Percentiles rank a stretch among this genome's conserved stretches.
phyloP scores from a whole-genome alignment of 2,113 vertebrate genomes.

The Equus przewalskii region DNA sequence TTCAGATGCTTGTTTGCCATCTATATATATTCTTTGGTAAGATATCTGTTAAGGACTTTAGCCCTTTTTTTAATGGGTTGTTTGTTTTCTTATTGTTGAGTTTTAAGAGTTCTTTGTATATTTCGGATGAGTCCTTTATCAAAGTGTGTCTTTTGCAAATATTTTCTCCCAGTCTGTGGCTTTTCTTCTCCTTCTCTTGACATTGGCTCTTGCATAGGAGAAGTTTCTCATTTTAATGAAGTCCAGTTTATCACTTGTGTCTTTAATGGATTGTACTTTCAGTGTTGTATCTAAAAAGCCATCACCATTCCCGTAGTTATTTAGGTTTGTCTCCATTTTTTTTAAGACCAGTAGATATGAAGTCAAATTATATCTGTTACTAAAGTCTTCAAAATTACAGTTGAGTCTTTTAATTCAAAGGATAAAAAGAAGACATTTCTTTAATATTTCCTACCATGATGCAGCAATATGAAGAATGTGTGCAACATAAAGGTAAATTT shows the following conservation, averaged over 20 bases:
- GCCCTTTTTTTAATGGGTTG: not conserved
- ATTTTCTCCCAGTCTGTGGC: too few species aligned
- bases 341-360: not conserved
- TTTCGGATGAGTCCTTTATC: too few species aligned
- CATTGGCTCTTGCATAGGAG: too few species aligned
- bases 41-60: not conserved
- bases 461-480: not conserved
- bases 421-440: not conserved
- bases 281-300: not conserved
- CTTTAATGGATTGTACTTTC: not conserved
- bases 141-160: too few species aligned
- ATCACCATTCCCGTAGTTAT: too few species aligned
- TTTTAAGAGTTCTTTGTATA: too few species aligned
- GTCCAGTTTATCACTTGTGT: too few species aligned
- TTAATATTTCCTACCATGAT: not conserved
- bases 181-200: too few species aligned
- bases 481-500: not conserved
- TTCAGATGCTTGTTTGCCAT: not conserved
- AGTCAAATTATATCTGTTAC: not conserved
- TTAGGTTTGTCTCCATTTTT: not conserved
- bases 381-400: not conserved
- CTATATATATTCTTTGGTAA: not conserved
- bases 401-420: not conserved
- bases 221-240: too few species aligned
- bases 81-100: not conserved